phyloP scores from a whole-genome alignment of 1,140 invertebrate species.

The Melipona quadrifasciata region DNA sequence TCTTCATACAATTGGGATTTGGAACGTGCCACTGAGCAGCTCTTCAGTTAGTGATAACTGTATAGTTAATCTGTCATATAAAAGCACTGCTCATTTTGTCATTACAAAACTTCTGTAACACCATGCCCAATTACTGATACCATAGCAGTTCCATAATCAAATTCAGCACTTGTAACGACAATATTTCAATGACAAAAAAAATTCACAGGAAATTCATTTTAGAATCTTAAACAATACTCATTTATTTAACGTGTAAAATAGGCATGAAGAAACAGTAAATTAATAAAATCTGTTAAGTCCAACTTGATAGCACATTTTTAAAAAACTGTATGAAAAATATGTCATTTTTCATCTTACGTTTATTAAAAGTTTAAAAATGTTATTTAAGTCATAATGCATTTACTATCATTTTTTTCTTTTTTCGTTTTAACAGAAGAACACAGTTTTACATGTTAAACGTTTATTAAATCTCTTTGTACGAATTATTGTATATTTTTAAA shows the following conservation, averaged over 20 bases:
- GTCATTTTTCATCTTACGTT: constrained; percentile 47
- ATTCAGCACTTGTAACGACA: constrained; percentile 62
- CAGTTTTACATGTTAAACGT: constrained; percentile 30
- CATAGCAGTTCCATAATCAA: constrained; percentile 62
- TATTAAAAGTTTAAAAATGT: constrained; percentile 40
- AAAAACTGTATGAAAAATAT: constrained; percentile 43
- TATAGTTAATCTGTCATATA: constrained; percentile 62
- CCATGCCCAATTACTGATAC: constrained; percentile 57
- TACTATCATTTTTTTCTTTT: constrained; percentile 23
- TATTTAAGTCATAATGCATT: constrained; percentile 27
- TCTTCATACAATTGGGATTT: constrained; percentile 95
- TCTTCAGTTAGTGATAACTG: constrained; percentile 90
- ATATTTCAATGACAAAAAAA: constrained; percentile 59
- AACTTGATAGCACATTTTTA: constrained; percentile 58
- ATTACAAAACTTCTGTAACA: constrained; percentile 61
- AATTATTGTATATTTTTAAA: constrained; percentile 46
- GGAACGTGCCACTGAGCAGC: constrained; percentile 92
- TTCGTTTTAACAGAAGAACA: not conserved
- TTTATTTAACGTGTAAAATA: constrained; percentile 75
- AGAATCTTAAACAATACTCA: constrained; percentile 55
- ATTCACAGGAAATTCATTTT: constrained; percentile 49
- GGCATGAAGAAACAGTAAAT: constrained; percentile 62
- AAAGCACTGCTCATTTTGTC: constrained; percentile 66
- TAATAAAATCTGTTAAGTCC: constrained; percentile 63
- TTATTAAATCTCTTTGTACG: constrained; percentile 53